phyloP scores from a whole-genome alignment of 2,113 vertebrate genomes.

The Osmerus eperlanus region DNA sequence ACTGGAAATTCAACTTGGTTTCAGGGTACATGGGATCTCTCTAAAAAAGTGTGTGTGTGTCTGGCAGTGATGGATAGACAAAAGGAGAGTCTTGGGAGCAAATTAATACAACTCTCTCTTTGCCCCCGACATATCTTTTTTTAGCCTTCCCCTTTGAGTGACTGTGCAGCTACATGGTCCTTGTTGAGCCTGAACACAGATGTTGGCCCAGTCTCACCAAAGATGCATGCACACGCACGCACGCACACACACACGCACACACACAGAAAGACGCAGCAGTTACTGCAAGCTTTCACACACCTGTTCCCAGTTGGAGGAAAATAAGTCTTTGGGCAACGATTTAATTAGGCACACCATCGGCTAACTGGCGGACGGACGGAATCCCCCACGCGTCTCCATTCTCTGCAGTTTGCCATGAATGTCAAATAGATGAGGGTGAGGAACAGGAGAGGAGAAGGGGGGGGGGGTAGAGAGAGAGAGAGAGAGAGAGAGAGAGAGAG shows the following conservation, averaged over 20 bases:
- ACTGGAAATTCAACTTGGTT: too few species aligned
- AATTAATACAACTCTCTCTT: too few species aligned
- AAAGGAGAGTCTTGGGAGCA: too few species aligned
- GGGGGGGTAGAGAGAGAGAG: background rate
- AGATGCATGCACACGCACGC: background rate
- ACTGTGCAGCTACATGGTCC: background rate
- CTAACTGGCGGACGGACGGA: constrained; percentile 31
- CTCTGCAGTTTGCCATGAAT: constrained; percentile 33
- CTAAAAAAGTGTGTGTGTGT: too few species aligned
- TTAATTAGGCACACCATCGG: constrained; percentile 56
- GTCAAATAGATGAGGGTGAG: constrained; percentile 39
- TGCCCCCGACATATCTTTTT: constrained; percentile 27
- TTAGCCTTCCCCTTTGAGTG: constrained; percentile 7
- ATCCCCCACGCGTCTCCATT: constrained; percentile 36
- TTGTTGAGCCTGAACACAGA: background rate
- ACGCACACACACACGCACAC: background rate
- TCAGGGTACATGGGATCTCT: too few species aligned
- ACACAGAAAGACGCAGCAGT: background rate
- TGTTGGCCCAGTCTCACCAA: background rate
- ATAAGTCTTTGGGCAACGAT: constrained; percentile 51
- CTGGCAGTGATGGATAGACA: too few species aligned
- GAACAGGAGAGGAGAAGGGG: background rate
- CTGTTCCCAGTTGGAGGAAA: constrained; percentile 29
- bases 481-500: too few species aligned
- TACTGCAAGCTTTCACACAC: constrained; percentile 18